Conservation (phyloP, 1,140 invertebrate species). For the Eriosoma lanigerum region DNA sequence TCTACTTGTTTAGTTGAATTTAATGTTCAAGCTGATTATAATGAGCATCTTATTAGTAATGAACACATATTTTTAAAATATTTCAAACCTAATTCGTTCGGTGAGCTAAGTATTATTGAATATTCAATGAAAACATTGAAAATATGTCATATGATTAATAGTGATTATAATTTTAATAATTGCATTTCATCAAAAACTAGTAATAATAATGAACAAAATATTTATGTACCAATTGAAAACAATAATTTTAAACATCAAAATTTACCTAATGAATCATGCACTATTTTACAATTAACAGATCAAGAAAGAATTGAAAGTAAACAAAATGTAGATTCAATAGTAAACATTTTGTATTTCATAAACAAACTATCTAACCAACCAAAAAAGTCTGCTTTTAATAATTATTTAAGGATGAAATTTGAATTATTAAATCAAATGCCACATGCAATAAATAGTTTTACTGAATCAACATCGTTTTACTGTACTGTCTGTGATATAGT, state of each 20-base stretch:
- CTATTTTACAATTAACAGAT: too few species aligned
- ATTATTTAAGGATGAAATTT: conserved; percentile 8
- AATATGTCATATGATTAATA: background rate
- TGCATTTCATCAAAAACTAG: background rate
- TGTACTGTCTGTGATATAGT: background rate
- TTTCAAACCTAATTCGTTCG: background rate
- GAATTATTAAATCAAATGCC: background rate
- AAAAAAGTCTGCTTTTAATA: background rate
- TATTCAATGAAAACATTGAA: background rate
- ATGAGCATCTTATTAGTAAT: background rate
- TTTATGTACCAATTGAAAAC: background rate
- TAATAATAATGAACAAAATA: background rate
- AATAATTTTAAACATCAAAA: background rate
- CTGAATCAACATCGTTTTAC: background rate
- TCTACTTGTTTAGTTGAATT: conserved; percentile 7
- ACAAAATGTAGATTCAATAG: background rate
- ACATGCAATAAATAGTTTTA: background rate
- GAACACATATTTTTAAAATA: conserved; percentile 23
- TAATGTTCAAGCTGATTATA: background rate
- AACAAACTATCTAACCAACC: background rate
- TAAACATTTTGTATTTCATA: background rate
- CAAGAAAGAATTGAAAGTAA: background rate
- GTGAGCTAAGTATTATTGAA: background rate
- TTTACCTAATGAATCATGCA: too few species aligned
- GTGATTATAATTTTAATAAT: background rate